phyloP scores from a whole-genome alignment of 2,797 vertebrate genomes.

The Acipenser transmontanus region DNA sequence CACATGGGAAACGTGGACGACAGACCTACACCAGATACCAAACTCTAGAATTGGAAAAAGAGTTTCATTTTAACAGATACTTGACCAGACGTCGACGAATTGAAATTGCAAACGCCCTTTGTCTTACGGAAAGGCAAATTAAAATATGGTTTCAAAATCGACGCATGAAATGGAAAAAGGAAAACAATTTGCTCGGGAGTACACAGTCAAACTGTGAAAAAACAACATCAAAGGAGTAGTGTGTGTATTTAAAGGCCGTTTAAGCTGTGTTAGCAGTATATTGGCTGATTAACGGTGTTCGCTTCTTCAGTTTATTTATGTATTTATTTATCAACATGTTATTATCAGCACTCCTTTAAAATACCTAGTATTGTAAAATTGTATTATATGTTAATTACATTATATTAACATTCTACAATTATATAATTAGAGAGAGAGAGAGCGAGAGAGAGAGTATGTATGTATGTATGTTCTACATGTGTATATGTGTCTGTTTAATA shows the following conservation, averaged over 20 bases:
- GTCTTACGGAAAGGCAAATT: slow-evolving; percentile 73
- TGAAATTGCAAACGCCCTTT: slow-evolving; percentile 71
- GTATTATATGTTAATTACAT: no score
- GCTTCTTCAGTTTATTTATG: background rate
- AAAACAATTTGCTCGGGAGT: slow-evolving; percentile 72
- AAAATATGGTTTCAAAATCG: slow-evolving; percentile 80
- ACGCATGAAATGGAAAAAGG: slow-evolving; percentile 76
- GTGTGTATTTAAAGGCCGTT: background rate
- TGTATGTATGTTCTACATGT: no score
- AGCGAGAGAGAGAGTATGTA: slow-evolving; percentile 6
- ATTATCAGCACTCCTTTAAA: no score
- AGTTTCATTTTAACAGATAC: slow-evolving; percentile 69
- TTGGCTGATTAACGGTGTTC: no score
- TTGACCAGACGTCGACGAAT: slow-evolving; percentile 71
- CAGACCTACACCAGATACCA: slow-evolving; percentile 73
- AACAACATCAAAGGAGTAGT: slow-evolving; percentile 62
- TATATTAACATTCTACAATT: background rate
- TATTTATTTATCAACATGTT: background rate
- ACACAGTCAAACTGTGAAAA: slow-evolving; percentile 63
- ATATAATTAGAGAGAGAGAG: background rate
- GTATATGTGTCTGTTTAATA: background rate
- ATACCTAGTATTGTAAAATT: no score
- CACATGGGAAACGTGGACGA: slow-evolving; percentile 69
- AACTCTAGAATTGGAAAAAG: slow-evolving; percentile 41
- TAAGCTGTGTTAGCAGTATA: background rate